Percentiles rank a stretch among this genome's conserved stretches.
Evolutionary conservation across 1,140 invertebrate genomes (phyloP).

Genomic region (Zaprionus kolodkinae): DNA sequence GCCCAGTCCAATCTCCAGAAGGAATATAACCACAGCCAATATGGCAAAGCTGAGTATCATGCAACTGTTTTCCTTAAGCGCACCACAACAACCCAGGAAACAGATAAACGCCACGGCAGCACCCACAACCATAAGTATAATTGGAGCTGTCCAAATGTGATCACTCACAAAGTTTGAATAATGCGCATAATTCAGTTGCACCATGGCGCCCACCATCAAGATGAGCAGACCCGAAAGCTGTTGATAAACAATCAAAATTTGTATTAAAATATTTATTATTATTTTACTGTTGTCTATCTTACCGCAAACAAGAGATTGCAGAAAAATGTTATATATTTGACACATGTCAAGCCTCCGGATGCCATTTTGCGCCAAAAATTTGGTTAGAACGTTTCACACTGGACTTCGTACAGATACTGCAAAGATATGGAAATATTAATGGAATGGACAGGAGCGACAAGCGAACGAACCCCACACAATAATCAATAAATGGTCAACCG

Average conservation of each 20-base stretch:
- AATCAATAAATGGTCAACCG: constrained; percentile 69
- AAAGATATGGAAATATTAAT: constrained; percentile 53
- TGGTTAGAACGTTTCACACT: constrained; percentile 25
- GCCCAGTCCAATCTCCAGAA: constrained; percentile 92
- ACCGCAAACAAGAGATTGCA: constrained; percentile 94
- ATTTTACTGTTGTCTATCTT: constrained; percentile 83
- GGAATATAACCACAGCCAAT: constrained; percentile 92
- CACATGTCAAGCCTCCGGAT: constrained; percentile 90
- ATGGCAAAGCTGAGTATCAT: constrained; percentile 96
- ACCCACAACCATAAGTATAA: constrained; percentile 93
- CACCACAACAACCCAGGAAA: constrained; percentile 95
- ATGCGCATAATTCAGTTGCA: constrained; percentile 87
- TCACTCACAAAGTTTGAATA: constrained; percentile 89
- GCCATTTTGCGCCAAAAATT: constrained; percentile 76
- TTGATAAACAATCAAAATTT: neutral
- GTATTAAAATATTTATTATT: neutral
- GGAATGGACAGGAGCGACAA: constrained; percentile 31
- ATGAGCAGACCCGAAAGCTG: constrained; percentile 92
- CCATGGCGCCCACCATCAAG: constrained; percentile 89
- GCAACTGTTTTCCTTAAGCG: constrained; percentile 93
- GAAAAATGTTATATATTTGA: constrained; percentile 93
- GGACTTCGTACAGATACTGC: constrained; percentile 34
- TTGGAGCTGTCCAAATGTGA: constrained; percentile 89
- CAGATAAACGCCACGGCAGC: constrained; percentile 93
- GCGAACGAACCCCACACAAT: constrained; percentile 20